Percentiles rank a stretch among this genome's conserved stretches.
Evolutionary conservation across 2,113 vertebrate genomes (phyloP).

Genomic region (Desmodus rotundus): DNA sequence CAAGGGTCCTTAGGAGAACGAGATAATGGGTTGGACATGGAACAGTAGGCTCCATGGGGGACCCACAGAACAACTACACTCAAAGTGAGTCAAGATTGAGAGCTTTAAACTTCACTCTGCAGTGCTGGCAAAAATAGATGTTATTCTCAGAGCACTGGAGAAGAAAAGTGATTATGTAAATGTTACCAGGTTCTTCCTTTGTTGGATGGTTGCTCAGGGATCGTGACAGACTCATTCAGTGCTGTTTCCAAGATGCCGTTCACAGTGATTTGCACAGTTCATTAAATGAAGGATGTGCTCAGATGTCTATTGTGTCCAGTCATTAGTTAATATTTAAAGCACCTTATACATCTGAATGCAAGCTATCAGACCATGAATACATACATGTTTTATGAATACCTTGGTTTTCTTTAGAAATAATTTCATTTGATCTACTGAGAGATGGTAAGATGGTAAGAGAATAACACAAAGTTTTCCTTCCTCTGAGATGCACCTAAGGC

Average conservation of each 20-base stretch:
- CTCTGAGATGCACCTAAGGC: not conserved
- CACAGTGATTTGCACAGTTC: not conserved
- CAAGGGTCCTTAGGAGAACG: not conserved
- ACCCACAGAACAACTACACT: not conserved
- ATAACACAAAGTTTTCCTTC: not conserved
- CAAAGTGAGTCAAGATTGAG: not conserved
- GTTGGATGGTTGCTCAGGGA: not conserved
- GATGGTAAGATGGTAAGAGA: not conserved
- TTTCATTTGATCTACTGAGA: not conserved
- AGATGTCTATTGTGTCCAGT: not conserved
- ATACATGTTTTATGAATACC: not conserved
- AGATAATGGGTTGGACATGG: not conserved
- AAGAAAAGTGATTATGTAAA: not conserved
- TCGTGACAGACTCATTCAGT: not conserved
- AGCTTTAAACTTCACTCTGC: not conserved
- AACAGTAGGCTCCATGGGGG: not conserved
- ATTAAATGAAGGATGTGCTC: not conserved
- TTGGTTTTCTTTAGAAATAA: conserved; percentile 9
- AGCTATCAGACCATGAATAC: not conserved
- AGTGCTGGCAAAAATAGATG: not conserved
- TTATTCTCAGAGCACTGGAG: not conserved
- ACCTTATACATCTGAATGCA: not conserved
- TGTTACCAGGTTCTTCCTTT: not conserved
- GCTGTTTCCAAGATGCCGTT: not conserved
- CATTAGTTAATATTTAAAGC: not conserved